Evolutionary conservation across 92 coral and sea anemone species (phyloP).

Genomic region (Paragorgia papillata): DNA sequence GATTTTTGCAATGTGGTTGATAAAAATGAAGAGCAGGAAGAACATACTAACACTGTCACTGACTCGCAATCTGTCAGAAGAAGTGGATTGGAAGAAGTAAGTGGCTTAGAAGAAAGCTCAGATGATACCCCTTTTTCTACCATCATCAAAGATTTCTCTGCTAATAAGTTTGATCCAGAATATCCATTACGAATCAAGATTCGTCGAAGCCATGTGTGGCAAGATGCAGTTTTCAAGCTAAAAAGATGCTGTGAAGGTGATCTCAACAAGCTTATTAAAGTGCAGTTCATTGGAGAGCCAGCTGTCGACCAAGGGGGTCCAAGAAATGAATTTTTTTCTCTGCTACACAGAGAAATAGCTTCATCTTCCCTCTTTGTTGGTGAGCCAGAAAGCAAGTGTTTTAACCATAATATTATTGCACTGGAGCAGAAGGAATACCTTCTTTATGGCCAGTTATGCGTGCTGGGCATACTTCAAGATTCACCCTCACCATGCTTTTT

Average conservation of each 20-base stretch:
- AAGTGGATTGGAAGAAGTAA: background rate
- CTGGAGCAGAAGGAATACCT: slow-evolving; percentile 52
- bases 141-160: slow-evolving; percentile 36
- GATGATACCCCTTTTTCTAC: slow-evolving; percentile 15
- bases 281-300: slow-evolving; percentile 61
- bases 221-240: slow-evolving; percentile 51
- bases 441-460: slow-evolving; percentile 54
- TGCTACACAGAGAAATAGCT: slow-evolving; percentile 45
- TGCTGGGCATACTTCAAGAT: slow-evolving; percentile 53
- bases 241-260: slow-evolving; percentile 43
- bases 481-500: slow-evolving; percentile 57
- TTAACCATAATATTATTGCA: slow-evolving; percentile 50
- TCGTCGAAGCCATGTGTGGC: slow-evolving; percentile 57
- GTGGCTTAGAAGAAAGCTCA: slow-evolving; percentile 27
- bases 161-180: slow-evolving; percentile 47
- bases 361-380: slow-evolving; percentile 56
- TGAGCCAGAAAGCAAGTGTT: slow-evolving; percentile 41
- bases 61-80: background rate
- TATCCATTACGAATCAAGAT: slow-evolving; percentile 46
- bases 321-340: slow-evolving; percentile 60
- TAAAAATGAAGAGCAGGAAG: slow-evolving; percentile 44
- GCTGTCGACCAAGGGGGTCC: slow-evolving; percentile 65
- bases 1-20: slow-evolving; percentile 50
- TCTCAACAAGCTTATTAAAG: slow-evolving; percentile 44
- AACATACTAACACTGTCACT: slow-evolving; percentile 11